Conservation (phyloP, 2,113 vertebrate genomes). For the Odontophorus gujanensis region DNA sequence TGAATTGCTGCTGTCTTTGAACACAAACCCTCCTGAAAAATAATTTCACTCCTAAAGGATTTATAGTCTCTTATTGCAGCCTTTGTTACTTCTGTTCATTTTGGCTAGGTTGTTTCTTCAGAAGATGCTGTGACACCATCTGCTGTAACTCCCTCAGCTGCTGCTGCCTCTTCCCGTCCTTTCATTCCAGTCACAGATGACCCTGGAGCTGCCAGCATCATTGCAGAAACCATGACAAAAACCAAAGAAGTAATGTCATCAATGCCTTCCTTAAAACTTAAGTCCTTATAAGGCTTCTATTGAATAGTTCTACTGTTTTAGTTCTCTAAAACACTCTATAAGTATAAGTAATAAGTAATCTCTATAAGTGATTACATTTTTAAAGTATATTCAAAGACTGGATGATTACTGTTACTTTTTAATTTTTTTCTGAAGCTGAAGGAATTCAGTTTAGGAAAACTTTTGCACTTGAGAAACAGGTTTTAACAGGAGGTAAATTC, state of each 20-base stretch:
- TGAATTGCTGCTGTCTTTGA: not conserved
- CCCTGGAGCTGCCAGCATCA: constrained; percentile 97
- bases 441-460: not conserved
- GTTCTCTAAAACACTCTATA: not conserved
- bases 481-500: not conserved
- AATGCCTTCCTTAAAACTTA: not conserved
- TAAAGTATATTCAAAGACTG: not conserved
- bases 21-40: not conserved
- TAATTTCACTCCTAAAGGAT: not conserved
- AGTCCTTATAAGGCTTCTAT: not conserved
- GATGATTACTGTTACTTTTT: not conserved
- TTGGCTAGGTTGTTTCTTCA: constrained; percentile 83
- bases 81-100: not conserved
- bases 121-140: constrained; percentile 93
- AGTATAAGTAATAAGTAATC: too few species aligned
- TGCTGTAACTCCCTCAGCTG: constrained; percentile 92
- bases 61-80: not conserved
- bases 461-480: not conserved
- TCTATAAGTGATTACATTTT: not conserved
- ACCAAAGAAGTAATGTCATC: constrained; percentile 87
- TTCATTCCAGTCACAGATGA: constrained; percentile 99
- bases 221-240: constrained; percentile 99
- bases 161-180: constrained; percentile 90
- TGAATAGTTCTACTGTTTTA: not conserved
- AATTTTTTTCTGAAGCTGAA: not conserved